phyloP scores from a whole-genome alignment of 2,113 vertebrate species.

The Gambusia holbrooki region DNA sequence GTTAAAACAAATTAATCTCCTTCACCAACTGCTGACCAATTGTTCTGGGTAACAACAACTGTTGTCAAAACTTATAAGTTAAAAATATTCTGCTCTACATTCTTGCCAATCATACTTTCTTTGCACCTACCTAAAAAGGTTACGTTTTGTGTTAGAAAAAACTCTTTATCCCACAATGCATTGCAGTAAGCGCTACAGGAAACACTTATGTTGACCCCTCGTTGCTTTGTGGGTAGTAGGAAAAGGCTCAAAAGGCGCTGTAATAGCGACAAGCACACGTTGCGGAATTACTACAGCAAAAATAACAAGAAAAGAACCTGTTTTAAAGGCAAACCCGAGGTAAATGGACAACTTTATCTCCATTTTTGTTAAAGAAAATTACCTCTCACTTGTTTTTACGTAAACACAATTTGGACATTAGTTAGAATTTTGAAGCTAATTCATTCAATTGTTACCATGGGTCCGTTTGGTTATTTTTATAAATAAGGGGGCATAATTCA shows the following conservation, averaged over 20 bases:
- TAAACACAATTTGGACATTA: rapidly evolving
- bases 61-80: too few relatives aligned
- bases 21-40: too few relatives aligned
- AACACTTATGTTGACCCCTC: not conserved
- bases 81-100: too few relatives aligned
- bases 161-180: conserved; percentile 52
- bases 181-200: conserved; percentile 14
- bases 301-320: not conserved
- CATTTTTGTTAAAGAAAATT: rapidly evolving
- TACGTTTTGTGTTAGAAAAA: too few relatives aligned
- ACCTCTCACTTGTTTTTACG: not conserved
- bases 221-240: conserved; percentile 73
- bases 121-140: too few relatives aligned
- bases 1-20: too few relatives aligned
- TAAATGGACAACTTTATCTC: not conserved
- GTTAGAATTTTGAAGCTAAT: not conserved
- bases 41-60: too few relatives aligned
- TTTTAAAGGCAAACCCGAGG: conserved; percentile 6
- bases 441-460: conserved; percentile 32
- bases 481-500: not conserved
- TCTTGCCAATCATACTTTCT: too few relatives aligned
- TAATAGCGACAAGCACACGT: conserved; percentile 58
- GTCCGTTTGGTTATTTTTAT: not conserved
- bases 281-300: conserved; percentile 15
- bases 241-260: conserved; percentile 58